Conservation (phyloP, 2,797 vertebrate species). For the Chanos chanos region DNA sequence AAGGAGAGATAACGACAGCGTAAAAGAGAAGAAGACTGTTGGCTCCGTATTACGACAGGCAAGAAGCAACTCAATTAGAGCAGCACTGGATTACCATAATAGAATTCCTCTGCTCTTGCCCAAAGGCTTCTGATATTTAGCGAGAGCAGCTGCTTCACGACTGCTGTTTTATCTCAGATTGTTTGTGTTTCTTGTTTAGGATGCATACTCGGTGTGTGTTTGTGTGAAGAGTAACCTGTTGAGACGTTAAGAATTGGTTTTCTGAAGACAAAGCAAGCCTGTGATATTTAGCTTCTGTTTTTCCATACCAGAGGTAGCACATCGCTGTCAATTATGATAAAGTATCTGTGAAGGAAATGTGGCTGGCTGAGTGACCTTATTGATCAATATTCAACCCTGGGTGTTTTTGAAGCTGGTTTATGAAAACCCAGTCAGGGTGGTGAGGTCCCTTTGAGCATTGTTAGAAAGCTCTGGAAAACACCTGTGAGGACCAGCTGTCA, state of each 20-base stretch:
- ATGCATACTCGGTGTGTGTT: too few species aligned
- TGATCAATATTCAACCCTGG: conserved; percentile 31
- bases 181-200: too few species aligned
- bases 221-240: not conserved
- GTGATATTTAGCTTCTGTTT: not conserved
- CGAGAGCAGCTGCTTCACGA: not conserved
- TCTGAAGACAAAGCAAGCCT: not conserved
- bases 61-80: conserved; percentile 45
- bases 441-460: conserved; percentile 15
- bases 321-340: conserved; percentile 25
- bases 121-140: conserved; percentile 26
- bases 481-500: conserved; percentile 34
- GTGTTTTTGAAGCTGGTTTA: conserved; percentile 21
- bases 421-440: conserved; percentile 3
- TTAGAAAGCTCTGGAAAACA: conserved; percentile 18
- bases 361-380: conserved; percentile 17
- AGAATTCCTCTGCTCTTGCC: not conserved
- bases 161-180: not conserved
- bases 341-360: conserved; percentile 1
- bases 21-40: not conserved
- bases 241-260: not conserved
- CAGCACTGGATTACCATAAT: conserved; percentile 29
- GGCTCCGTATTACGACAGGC: conserved; percentile 10
- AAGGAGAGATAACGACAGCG: conserved; percentile 34
- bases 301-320: not conserved